Evolutionary conservation across 2,888 invertebrate genomes (phyloP), one percentile per base, ranked within the genome.

Genomic region (Drosophila planitibia): DNA sequence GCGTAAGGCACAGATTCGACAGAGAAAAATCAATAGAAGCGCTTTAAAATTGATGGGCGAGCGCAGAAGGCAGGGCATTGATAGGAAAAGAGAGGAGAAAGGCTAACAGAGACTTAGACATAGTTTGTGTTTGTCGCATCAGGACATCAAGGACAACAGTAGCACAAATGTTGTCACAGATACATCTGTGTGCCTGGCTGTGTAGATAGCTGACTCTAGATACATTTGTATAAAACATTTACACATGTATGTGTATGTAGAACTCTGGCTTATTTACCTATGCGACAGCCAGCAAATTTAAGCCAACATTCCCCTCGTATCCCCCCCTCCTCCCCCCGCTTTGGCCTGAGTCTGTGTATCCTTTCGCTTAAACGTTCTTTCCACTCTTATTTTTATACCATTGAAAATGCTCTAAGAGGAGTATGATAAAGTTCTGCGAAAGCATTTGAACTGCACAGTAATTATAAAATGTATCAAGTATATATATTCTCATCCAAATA

Each of bases 231-330:
- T 32, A 52, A 19, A 52, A 16, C 16, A 9, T 16, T 7, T 16
- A 19, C 57, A 25, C 47, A 39, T 54, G 16, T 64, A 28, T 63
- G 44, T 71, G 53, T 64, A 44, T 67, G 60, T 67, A 51, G 64
- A 82, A 79, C 85, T 82, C 82, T 79, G 79, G 82, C 82, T 85
- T 91, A 89, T 89, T 86, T 85, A 90, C 91, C 81, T 89, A 89
- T 62, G 81, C 82, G 87, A 76, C 62, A 57, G 83, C 47, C 80
- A 72, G 72, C 79, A 82, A 81, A 89, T 84, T 77, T 71, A 75
- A 81, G 73, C 72, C 70, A 76, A 79, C 74, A 71, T 72, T 14
- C 33, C 33, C 41, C 54, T 65, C 44, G 49, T 32, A 52, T 25
- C 19, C n/a, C n/a, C 28, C 30, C 19, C 44, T 33, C 28, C 28